Evolutionary conservation across 2,888 invertebrate species (phyloP).

Genomic region (Zhuqinia jingwanae): DNA sequence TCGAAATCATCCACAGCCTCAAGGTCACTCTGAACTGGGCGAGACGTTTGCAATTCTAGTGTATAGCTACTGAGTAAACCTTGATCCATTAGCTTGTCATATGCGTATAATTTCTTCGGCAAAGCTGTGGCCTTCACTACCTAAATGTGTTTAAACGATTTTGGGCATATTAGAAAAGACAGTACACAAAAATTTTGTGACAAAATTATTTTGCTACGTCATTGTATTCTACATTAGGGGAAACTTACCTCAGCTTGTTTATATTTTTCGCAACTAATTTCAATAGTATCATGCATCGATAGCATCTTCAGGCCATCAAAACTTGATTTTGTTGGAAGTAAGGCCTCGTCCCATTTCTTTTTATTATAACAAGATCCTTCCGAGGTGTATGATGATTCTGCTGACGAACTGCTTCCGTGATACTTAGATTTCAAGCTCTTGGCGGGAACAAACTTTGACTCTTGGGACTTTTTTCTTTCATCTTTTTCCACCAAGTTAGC

Average conservation of each 20-base stretch:
- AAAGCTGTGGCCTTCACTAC: slow-evolving; percentile 3
- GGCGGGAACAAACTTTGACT: slow-evolving; percentile 22
- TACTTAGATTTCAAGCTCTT: neutral
- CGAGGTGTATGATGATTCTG: neutral
- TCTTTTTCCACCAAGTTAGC: slow-evolving; percentile 27
- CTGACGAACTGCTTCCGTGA: neutral
- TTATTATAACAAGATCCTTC: neutral
- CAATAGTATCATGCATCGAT: slow-evolving; percentile 43
- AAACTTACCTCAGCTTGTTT: slow-evolving; percentile 34
- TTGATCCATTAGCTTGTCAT: slow-evolving; percentile 31
- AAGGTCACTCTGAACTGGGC: neutral
- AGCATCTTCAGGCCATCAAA: neutral
- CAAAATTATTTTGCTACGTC: no score
- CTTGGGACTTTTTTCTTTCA: neutral
- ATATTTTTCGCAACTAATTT: slow-evolving; percentile 43
- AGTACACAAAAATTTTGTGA: no score
- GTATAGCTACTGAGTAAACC: slow-evolving; percentile 15
- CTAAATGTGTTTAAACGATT: no score
- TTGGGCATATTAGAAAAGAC: no score
- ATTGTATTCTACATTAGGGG: neutral
- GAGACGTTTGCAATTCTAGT: slow-evolving; percentile 36
- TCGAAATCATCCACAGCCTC: slow-evolving; percentile 20
- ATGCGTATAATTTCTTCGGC: slow-evolving; percentile 34
- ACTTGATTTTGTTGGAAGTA: slow-evolving; percentile 2
- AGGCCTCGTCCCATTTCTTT: slow-evolving; percentile 35